These are phyloP conservation scores for Psix sp. DNA, from an alignment of 1,140 invertebrate species.

Conservation along the genomic window DNA sequence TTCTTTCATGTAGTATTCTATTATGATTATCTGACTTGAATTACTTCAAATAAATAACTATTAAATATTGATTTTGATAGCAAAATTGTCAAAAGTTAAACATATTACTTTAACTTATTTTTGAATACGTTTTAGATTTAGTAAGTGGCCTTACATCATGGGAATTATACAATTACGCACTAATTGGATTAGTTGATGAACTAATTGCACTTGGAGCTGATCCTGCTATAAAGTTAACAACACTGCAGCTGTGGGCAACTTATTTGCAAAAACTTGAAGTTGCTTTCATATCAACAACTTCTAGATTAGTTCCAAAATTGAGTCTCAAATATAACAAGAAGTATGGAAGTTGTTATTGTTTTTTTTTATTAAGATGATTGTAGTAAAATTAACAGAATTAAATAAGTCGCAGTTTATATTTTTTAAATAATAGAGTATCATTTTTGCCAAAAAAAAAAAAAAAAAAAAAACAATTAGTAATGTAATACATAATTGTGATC, in stretches of 20 bases:
- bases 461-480: no score
- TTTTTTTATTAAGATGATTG: no score
- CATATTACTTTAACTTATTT: not conserved
- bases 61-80: no score
- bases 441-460: no score
- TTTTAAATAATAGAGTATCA: no score
- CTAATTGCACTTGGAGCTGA: slow-evolving; percentile 79
- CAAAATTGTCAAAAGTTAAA: not conserved
- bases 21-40: no score
- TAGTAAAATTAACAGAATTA: no score
- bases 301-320: slow-evolving; percentile 77
- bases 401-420: no score
- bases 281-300: slow-evolving; percentile 77
- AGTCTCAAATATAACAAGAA: slow-evolving; percentile 66
- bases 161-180: slow-evolving; percentile 82
- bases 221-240: slow-evolving; percentile 77
- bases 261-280: slow-evolving; percentile 81
- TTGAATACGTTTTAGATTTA: not conserved
- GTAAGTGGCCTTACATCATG: slow-evolving; percentile 78
- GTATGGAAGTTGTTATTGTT: no score
- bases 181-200: slow-evolving; percentile 80
- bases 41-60: no score
- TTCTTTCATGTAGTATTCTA: no score
- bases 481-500: no score
- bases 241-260: slow-evolving; percentile 81